Evolutionary conservation across 2,888 invertebrate species (phyloP).

Genomic region (Lithosia quadra): DNA sequence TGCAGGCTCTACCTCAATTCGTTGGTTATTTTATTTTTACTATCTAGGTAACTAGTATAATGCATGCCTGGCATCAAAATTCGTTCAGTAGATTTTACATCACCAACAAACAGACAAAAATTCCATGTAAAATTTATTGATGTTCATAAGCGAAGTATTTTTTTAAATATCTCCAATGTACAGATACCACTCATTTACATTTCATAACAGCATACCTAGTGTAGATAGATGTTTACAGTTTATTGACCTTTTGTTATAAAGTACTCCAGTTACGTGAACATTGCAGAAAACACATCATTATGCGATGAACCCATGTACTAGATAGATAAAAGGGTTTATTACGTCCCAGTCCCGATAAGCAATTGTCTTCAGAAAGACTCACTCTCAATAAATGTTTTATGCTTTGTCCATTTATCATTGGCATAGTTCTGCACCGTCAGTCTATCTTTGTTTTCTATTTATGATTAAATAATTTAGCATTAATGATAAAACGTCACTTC

Average conservation of each 20-base stretch:
- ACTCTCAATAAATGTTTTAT: constrained; percentile 35
- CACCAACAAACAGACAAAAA: too few species aligned
- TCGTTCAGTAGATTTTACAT: too few species aligned
- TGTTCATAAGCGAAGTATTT: too few species aligned
- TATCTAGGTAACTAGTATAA: too few species aligned
- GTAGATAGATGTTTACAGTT: neutral
- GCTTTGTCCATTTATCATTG: constrained; percentile 34
- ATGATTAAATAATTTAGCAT: constrained; percentile 11
- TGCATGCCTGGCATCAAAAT: too few species aligned
- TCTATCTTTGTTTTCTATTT: constrained; percentile 31
- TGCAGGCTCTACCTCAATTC: too few species aligned
- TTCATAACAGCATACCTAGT: too few species aligned
- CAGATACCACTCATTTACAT: too few species aligned
- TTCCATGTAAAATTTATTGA: too few species aligned
- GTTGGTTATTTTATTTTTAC: too few species aligned
- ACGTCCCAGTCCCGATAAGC: constrained; percentile 33
- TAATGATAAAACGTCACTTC: constrained; percentile 26
- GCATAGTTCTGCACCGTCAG: constrained; percentile 31
- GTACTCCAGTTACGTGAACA: neutral
- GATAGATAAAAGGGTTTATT: constrained; percentile 40
- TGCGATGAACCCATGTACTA: constrained; percentile 27
- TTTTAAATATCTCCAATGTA: too few species aligned
- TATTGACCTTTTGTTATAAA: neutral
- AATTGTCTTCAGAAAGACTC: constrained; percentile 37
- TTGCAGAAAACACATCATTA: neutral